Percentiles rank a stretch among this genome's conserved stretches.
These are phyloP conservation scores for Elgonia sp. DNA, from an alignment of 2,888 invertebrate genomes.

Conservation along the genomic window DNA sequence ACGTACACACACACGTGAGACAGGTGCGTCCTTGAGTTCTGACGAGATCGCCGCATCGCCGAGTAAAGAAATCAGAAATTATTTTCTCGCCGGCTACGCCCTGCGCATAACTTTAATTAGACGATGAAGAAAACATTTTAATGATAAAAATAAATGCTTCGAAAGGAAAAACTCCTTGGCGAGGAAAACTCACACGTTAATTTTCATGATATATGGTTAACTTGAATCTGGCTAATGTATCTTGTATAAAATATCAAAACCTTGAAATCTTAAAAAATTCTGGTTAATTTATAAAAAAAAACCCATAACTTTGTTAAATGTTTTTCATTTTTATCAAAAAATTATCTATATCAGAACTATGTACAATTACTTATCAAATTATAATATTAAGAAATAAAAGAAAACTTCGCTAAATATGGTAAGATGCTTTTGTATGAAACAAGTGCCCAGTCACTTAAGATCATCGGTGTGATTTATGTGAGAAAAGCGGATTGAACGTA, in stretches of 20 bases:
- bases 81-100: constrained; percentile 71
- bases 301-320: too few relatives aligned
- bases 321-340: too few relatives aligned
- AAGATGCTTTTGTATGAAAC: constrained; percentile 16
- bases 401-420: constrained; percentile 51
- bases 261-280: too few relatives aligned
- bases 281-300: too few relatives aligned
- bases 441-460: constrained; percentile 63
- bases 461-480: constrained; percentile 82
- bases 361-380: neutral
- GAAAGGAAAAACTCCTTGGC: constrained; percentile 33
- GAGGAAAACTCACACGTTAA: constrained; percentile 19
- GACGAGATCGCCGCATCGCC: constrained; percentile 74
- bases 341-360: neutral
- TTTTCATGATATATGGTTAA: neutral
- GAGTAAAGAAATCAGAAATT: constrained; percentile 64
- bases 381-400: constrained; percentile 2
- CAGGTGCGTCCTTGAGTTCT: constrained; percentile 80
- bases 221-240: too few relatives aligned
- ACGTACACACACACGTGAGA: constrained; percentile 19
- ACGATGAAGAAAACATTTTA: constrained; percentile 65
- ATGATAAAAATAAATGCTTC: constrained; percentile 50
- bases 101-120: constrained; percentile 72
- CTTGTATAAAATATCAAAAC: too few relatives aligned
- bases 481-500: constrained; percentile 81